phyloP scores from a whole-genome alignment of 2,113 vertebrate genomes.

The Mobula birostris region DNA sequence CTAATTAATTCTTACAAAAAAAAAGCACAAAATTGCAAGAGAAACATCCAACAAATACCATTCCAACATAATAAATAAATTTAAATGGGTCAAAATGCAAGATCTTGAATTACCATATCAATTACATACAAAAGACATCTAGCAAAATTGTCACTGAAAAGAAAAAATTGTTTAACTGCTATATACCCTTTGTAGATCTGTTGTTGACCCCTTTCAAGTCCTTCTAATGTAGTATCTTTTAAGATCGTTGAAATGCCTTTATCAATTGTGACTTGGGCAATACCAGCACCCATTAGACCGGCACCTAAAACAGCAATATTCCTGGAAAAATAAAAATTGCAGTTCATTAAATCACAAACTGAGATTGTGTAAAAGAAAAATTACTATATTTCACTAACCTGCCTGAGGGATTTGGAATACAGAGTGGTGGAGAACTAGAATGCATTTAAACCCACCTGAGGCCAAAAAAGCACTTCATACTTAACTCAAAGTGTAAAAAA shows the following conservation, averaged over 20 bases:
- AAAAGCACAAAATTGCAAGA: background rate
- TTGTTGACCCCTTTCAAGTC: slow-evolving; percentile 79
- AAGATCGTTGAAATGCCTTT: slow-evolving; percentile 79
- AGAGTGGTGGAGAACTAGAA: background rate
- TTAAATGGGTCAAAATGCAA: background rate
- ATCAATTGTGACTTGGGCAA: slow-evolving; percentile 85
- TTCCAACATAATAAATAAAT: background rate
- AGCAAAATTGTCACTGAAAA: background rate
- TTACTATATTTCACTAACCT: background rate
- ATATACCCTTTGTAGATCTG: slow-evolving; percentile 90
- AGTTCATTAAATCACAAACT: background rate
- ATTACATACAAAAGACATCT: background rate
- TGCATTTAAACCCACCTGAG: background rate
- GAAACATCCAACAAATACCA: background rate
- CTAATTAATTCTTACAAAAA: background rate
- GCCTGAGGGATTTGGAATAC: background rate
- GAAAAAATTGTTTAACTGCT: no score
- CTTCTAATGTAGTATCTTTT: slow-evolving; percentile 73
- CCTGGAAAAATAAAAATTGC: slow-evolving; percentile 49
- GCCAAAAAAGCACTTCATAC: background rate
- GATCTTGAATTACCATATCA: background rate
- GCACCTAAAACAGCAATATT: slow-evolving; percentile 82
- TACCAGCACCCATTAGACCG: slow-evolving; percentile 91
- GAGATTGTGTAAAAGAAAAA: background rate
- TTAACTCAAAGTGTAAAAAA: no score